Conservation (phyloP, 2,888 invertebrate genomes). For the Azorinus chamasolen region DNA sequence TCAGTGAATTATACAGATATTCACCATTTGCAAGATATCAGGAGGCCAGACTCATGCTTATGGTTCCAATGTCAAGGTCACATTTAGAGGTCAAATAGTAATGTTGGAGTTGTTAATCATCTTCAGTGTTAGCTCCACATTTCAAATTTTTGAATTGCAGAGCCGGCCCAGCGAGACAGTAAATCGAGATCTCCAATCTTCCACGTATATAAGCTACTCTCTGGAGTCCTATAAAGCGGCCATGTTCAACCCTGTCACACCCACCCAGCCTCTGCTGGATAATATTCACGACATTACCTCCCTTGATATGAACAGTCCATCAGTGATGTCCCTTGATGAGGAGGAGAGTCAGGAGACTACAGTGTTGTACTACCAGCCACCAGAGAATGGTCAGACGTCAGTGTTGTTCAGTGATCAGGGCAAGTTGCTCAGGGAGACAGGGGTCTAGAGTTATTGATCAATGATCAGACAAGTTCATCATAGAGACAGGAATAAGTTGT, state of each 20-base stretch:
- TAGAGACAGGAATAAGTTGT: too few species aligned
- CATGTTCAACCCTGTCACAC: constrained; percentile 56
- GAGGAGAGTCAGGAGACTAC: constrained; percentile 23
- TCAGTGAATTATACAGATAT: too few species aligned
- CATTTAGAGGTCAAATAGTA: too few species aligned
- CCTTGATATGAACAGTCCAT: constrained; percentile 51
- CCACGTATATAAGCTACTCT: constrained; percentile 18
- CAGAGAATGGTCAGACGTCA: constrained; percentile 44
- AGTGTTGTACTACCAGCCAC: constrained; percentile 52
- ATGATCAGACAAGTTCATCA: too few species aligned
- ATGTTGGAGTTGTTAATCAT: too few species aligned
- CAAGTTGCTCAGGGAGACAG: constrained; percentile 43
- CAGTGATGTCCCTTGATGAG: constrained; percentile 61
- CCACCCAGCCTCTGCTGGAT: constrained; percentile 40
- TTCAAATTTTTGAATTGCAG: too few species aligned
- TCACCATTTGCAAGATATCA: too few species aligned
- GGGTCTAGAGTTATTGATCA: constrained; percentile 48
- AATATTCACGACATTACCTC: constrained; percentile 41
- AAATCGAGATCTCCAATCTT: background rate
- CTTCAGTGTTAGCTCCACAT: too few species aligned
- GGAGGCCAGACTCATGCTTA: too few species aligned
- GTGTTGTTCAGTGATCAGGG: constrained; percentile 34
- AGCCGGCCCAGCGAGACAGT: background rate
- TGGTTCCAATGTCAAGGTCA: too few species aligned
- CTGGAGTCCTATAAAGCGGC: constrained; percentile 56